Conservation (phyloP, 2,113 vertebrate species). For the Junco hyemalis region DNA sequence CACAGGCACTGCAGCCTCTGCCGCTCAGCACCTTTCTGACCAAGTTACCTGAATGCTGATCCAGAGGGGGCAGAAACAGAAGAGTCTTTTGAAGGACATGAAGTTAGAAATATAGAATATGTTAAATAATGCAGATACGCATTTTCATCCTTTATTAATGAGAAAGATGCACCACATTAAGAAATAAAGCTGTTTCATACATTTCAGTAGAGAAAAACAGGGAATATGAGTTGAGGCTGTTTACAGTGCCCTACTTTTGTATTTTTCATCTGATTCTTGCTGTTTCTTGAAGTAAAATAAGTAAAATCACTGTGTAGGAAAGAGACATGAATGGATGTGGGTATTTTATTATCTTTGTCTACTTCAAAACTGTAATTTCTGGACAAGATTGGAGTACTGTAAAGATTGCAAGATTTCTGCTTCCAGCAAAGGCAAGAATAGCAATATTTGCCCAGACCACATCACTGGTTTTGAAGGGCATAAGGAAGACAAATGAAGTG, state of each 20-base stretch:
- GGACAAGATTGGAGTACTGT: background rate
- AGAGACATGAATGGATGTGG: background rate
- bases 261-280: background rate
- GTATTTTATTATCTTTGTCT: background rate
- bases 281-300: background rate
- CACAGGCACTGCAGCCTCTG: background rate
- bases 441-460: background rate
- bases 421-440: background rate
- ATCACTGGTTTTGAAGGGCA: background rate
- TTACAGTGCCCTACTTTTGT: background rate
- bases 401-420: background rate
- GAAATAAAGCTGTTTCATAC: background rate
- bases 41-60: background rate
- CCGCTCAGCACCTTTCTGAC: background rate
- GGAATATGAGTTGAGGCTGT: background rate
- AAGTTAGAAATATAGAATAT: background rate
- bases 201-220: background rate
- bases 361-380: background rate
- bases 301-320: background rate
- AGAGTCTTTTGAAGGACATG: background rate
- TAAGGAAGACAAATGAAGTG: background rate
- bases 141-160: conserved; percentile 34
- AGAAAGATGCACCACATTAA: background rate
- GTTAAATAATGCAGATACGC: background rate
- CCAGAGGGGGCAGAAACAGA: background rate